phyloP scores from a whole-genome alignment of 64 coral and sea anemone species.

The Porites lutea region DNA sequence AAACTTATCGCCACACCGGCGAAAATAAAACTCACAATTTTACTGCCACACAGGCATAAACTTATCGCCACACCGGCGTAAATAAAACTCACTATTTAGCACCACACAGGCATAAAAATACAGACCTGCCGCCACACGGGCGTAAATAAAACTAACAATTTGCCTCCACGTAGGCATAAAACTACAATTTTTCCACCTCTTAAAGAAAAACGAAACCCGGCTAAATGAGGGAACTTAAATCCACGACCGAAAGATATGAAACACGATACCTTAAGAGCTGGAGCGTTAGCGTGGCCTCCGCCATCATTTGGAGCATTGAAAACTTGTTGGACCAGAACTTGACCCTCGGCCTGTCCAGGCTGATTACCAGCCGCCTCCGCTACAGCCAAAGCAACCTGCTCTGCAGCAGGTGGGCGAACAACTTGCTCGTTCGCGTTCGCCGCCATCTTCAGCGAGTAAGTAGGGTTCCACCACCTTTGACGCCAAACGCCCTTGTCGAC shows the following conservation, averaged over 20 bases:
- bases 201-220: no score
- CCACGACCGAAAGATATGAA: not conserved
- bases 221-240: no score
- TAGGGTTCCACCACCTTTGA: not conserved
- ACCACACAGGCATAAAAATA: not conserved
- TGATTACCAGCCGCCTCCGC: not conserved
- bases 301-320: not conserved
- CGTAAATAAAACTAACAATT: no score
- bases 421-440: not conserved
- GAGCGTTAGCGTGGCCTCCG: not conserved
- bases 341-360: not conserved
- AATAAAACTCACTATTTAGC: not conserved
- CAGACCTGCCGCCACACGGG: no score
- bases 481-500: not conserved
- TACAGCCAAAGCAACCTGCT: not conserved
- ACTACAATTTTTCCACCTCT: no score
- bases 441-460: not conserved
- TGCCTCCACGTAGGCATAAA: no score
- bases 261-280: conserved; percentile 15
- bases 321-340: conserved; percentile 9
- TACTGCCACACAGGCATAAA: not conserved
- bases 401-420: not conserved
- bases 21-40: no score
- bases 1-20: not conserved
- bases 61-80: not conserved